These are phyloP conservation scores for Atrina japonica DNA, from an alignment of 2,888 invertebrate species.

Conservation along the genomic window DNA sequence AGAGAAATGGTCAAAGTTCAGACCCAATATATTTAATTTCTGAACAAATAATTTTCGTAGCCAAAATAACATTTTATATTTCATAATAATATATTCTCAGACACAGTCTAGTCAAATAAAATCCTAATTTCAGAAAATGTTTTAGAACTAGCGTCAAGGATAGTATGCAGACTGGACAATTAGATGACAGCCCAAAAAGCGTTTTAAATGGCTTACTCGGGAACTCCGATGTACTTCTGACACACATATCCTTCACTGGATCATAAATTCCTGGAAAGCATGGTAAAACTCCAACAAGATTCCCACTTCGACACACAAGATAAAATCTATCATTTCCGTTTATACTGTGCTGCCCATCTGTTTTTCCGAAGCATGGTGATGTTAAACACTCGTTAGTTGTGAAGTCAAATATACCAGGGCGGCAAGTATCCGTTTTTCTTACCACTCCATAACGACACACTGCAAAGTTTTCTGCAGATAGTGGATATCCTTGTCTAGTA, in stretches of 20 bases:
- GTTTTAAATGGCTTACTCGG: constrained; percentile 9
- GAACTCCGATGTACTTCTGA: constrained; percentile 3
- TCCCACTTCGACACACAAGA: constrained; percentile 14
- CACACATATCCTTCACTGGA: constrained; percentile 10
- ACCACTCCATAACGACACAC: not conserved
- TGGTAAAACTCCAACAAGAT: not conserved
- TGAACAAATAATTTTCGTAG: too few species aligned
- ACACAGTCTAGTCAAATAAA: too few species aligned
- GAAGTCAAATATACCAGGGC: constrained; percentile 33
- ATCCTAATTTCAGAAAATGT: too few species aligned
- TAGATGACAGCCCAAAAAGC: too few species aligned
- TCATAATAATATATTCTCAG: too few species aligned
- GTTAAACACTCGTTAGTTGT: constrained; percentile 21
- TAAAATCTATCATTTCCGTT: constrained; percentile 10
- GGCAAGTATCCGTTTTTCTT: constrained; percentile 13
- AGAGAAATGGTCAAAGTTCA: too few species aligned
- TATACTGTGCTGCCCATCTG: constrained; percentile 32
- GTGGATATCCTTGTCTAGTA: too few species aligned
- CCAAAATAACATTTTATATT: too few species aligned
- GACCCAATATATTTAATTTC: too few species aligned
- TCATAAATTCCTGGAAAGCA: constrained; percentile 28
- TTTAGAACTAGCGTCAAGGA: too few species aligned
- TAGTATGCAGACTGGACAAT: too few species aligned
- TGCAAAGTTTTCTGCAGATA: too few species aligned
- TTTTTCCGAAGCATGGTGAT: constrained; percentile 20